Conservation (phyloP, 1,140 invertebrate genomes). For the Drosophila repletoides region DNA sequence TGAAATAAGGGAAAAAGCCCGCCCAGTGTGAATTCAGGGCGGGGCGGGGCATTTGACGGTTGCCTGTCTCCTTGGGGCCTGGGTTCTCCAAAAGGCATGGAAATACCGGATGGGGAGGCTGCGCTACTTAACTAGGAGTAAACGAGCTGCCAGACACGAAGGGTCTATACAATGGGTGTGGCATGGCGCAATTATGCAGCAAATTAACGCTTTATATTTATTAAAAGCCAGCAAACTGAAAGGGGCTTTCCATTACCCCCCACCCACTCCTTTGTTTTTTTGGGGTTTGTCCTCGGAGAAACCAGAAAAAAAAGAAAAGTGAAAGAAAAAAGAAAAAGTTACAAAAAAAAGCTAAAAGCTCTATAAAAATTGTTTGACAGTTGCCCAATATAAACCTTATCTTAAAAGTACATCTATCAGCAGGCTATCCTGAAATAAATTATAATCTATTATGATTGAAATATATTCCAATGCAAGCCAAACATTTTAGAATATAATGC, state of each 20-base stretch:
- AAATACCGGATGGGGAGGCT: constrained; percentile 46
- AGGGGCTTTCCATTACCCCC: too few relatives aligned
- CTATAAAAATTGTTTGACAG: constrained; percentile 47
- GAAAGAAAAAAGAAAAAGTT: constrained; percentile 3
- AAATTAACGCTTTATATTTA: constrained; percentile 81
- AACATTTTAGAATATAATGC: too few relatives aligned
- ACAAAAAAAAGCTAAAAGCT: background rate
- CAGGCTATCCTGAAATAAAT: constrained; percentile 20
- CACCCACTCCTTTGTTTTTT: constrained; percentile 21
- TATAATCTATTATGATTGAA: constrained; percentile 56
- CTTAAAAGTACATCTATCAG: constrained; percentile 22
- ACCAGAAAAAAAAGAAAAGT: constrained; percentile 6
- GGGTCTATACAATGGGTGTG: constrained; percentile 63
- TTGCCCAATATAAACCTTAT: constrained; percentile 17
- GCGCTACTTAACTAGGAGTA: constrained; percentile 68
- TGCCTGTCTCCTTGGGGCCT: constrained; percentile 26
- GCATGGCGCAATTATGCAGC: constrained; percentile 75
- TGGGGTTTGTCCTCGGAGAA: constrained; percentile 37
- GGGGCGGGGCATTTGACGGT: constrained; percentile 19
- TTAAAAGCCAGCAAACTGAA: constrained; percentile 69
- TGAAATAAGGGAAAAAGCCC: constrained; percentile 65
- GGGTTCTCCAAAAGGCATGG: background rate
- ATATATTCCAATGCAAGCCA: constrained; percentile 54
- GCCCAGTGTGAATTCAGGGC: background rate
- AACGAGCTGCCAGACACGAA: constrained; percentile 49